Percentiles rank a stretch among this genome's conserved stretches.
Conservation (phyloP, 1,140 invertebrate species). For the Sinonovacula constricta region DNA sequence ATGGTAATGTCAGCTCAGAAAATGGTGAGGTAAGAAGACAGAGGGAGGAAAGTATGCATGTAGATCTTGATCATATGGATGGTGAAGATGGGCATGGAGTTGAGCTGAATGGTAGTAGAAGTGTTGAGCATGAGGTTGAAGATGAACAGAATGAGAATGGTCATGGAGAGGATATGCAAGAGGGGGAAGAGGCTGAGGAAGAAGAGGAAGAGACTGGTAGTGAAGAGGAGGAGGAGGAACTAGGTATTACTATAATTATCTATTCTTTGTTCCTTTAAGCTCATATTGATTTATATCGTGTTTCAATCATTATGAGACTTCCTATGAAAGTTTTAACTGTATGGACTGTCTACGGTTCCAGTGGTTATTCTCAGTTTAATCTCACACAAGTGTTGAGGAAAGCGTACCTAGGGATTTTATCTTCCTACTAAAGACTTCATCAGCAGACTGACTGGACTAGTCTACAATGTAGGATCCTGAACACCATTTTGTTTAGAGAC, state of each 20-base stretch:
- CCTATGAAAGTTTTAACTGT: background rate
- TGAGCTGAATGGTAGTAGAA: slow-evolving; percentile 25
- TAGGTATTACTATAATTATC: background rate
- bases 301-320: background rate
- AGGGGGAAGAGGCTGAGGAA: background rate
- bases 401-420: background rate
- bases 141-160: background rate
- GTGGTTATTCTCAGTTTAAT: background rate
- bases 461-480: no score
- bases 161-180: background rate
- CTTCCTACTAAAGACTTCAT: no score
- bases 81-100: slow-evolving; percentile 31
- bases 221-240: slow-evolving; percentile 18
- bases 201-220: slow-evolving; percentile 26
- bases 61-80: slow-evolving; percentile 81
- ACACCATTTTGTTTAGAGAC: no score
- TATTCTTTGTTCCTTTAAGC: background rate
- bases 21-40: slow-evolving; percentile 16
- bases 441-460: no score
- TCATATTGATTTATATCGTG: background rate
- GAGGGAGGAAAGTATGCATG: slow-evolving; percentile 12
- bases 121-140: background rate
- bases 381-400: background rate
- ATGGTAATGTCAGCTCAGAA: no score
- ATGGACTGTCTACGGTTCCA: background rate